Percentiles rank a stretch among this genome's conserved stretches.
These are phyloP conservation scores for Apoderus coryli DNA, from an alignment of 2,888 invertebrate species.

Conservation along the genomic window DNA sequence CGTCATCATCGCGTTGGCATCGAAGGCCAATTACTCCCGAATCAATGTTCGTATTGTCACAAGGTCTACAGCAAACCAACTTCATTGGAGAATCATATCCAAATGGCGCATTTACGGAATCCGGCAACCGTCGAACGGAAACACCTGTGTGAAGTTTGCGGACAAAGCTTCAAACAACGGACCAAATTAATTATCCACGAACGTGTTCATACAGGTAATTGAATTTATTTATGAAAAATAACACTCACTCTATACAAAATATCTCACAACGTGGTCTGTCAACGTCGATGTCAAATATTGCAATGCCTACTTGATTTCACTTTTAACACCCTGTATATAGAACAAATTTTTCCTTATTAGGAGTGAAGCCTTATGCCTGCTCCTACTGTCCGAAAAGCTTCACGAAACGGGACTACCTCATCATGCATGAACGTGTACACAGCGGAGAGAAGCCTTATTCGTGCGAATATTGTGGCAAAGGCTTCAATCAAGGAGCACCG, in stretches of 20 bases:
- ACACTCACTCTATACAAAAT: conserved; percentile 20
- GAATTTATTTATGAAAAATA: too few species aligned
- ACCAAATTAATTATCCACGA: conserved; percentile 26
- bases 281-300: conserved; percentile 25
- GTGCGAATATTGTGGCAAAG: conserved; percentile 27
- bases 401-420: conserved; percentile 26
- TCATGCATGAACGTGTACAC: conserved; percentile 26
- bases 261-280: too few species aligned
- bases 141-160: conserved; percentile 28
- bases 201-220: conserved; percentile 35
- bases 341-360: too few species aligned
- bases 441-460: conserved; percentile 26
- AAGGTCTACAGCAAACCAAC: conserved; percentile 26
- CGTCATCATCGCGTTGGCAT: conserved; percentile 28
- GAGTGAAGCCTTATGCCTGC: conserved; percentile 33
- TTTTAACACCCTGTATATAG: too few species aligned
- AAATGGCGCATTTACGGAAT: conserved; percentile 23
- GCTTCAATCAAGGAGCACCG: conserved; percentile 24
- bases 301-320: conserved; percentile 17
- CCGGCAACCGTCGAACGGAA: conserved; percentile 21
- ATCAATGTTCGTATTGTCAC: conserved; percentile 27
- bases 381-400: conserved; percentile 34
- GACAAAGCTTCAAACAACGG: conserved; percentile 27
- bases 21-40: conserved; percentile 32
- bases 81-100: conserved; percentile 34